These are phyloP conservation scores for Myrmecophaga tridactyla DNA, from an alignment of 2,113 vertebrate species.

Conservation along the genomic window DNA sequence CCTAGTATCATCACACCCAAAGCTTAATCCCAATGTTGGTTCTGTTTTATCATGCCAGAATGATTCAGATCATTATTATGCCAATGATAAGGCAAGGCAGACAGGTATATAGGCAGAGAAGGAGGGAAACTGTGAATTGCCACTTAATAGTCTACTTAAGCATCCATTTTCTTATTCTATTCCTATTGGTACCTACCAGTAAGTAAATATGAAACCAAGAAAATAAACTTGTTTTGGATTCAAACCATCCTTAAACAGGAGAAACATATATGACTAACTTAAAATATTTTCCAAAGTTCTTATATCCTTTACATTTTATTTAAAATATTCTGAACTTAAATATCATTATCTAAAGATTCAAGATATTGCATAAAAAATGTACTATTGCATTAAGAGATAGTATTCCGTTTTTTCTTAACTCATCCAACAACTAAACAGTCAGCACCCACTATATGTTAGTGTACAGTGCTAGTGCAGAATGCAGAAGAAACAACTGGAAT, in stretches of 20 bases:
- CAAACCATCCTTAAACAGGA: not conserved
- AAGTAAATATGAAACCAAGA: not conserved
- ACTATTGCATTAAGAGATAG: not conserved
- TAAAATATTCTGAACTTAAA: not conserved
- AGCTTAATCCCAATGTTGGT: not conserved
- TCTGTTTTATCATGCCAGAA: not conserved
- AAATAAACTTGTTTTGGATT: slow-evolving; percentile 2
- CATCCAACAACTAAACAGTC: not conserved
- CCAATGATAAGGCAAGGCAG: not conserved
- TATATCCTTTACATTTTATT: not conserved
- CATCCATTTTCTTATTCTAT: not conserved
- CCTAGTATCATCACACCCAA: not conserved
- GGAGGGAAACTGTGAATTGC: not conserved
- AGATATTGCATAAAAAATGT: not conserved
- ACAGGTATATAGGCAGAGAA: not conserved
- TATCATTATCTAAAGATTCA: not conserved
- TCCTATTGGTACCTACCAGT: no score
- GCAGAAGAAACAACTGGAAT: not conserved
- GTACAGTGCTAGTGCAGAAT: not conserved
- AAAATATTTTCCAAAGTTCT: slow-evolving; percentile 27
- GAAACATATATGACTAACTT: not conserved
- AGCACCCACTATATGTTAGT: not conserved
- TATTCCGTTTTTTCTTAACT: not conserved
- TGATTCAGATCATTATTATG: not conserved
- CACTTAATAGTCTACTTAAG: not conserved